Percentiles rank a stretch among this genome's conserved stretches.
Evolutionary conservation across 1,140 invertebrate genomes (phyloP).

Genomic region (Bilobella aurantiaca): DNA sequence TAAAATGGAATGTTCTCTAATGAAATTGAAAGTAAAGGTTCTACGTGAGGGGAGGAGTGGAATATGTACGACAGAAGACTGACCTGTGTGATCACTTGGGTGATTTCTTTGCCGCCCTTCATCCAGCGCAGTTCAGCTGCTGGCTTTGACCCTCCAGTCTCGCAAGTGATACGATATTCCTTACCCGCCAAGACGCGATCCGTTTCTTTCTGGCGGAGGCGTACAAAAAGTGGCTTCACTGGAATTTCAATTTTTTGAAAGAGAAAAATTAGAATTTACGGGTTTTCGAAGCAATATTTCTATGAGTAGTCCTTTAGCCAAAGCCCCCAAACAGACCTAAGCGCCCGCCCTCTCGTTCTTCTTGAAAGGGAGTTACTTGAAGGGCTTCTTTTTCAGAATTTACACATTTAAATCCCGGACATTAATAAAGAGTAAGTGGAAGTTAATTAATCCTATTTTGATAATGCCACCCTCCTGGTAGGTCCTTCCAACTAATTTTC

Average conservation of each 20-base stretch:
- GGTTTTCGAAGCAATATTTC: too few species aligned
- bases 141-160: conserved; percentile 70
- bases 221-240: conserved; percentile 70
- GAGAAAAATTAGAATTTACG: conserved; percentile 16
- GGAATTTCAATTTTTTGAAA: conserved; percentile 37
- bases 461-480: neutral
- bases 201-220: conserved; percentile 52
- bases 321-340: neutral
- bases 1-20: neutral
- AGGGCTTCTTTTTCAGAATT: neutral
- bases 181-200: conserved; percentile 57
- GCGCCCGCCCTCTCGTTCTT: neutral
- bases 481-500: neutral
- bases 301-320: too few species aligned
- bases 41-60: neutral
- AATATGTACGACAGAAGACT: conserved; percentile 38
- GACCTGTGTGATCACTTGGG: conserved; percentile 53
- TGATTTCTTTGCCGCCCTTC: conserved; percentile 53
- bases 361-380: neutral
- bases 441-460: neutral
- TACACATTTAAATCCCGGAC: neutral
- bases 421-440: neutral
- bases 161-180: conserved; percentile 65
- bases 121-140: conserved; percentile 78
- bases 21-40: neutral